These are phyloP conservation scores for Nothocercus nigrocapillus DNA, from an alignment of 2,113 vertebrate species.

Conservation along the genomic window DNA sequence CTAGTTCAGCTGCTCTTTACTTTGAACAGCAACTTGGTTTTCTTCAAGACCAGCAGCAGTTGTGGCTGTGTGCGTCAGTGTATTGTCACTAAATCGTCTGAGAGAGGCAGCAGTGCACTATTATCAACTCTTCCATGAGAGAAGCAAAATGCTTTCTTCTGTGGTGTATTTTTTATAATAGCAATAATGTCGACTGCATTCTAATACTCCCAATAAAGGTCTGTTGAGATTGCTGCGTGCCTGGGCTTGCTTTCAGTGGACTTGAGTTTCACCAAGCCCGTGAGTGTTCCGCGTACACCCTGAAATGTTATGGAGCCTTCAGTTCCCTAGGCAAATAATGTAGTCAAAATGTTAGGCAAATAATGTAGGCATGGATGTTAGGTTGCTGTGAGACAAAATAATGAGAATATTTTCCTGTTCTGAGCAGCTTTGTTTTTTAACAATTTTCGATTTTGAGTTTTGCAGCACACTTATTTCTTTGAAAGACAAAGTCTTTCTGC, in stretches of 20 bases:
- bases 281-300: neutral
- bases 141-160: constrained; percentile 40
- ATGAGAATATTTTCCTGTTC: neutral
- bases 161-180: constrained; percentile 46
- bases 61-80: neutral
- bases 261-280: neutral
- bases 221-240: constrained; percentile 50
- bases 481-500: neutral
- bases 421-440: neutral
- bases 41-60: neutral
- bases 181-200: constrained; percentile 69
- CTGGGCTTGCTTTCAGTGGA: constrained; percentile 41
- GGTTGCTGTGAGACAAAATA: neutral
- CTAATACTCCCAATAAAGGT: constrained; percentile 60
- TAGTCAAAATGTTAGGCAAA: neutral
- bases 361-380: neutral
- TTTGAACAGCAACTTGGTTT: neutral
- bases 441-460: neutral
- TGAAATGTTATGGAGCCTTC: neutral
- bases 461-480: neutral
- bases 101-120: constrained; percentile 40
- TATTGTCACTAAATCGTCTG: constrained; percentile 36
- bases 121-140: constrained; percentile 14
- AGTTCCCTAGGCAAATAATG: neutral
- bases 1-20: neutral